phyloP scores from a whole-genome alignment of 2,113 vertebrate species.

The Triplophysa siluroides region DNA sequence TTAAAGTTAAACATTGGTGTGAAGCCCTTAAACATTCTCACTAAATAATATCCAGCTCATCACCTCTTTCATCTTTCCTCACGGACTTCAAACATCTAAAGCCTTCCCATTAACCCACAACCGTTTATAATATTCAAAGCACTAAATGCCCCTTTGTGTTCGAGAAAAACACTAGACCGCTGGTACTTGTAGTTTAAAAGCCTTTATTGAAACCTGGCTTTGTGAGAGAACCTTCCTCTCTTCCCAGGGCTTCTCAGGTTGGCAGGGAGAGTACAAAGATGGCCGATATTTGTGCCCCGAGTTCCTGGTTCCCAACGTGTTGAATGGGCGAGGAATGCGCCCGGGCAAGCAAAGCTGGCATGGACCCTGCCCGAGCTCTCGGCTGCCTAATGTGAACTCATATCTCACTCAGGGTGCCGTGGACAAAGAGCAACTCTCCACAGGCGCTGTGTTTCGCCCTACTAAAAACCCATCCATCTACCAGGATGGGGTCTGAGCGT shows the following conservation, averaged over 20 bases:
- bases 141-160: constrained; percentile 34
- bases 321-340: constrained; percentile 52
- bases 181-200: constrained; percentile 32
- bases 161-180: constrained; percentile 17
- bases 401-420: constrained; percentile 48
- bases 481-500: constrained; percentile 45
- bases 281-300: constrained; percentile 36
- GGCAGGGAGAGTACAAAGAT: not conserved
- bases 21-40: not conserved
- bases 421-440: constrained; percentile 53
- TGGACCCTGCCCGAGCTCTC: constrained; percentile 15
- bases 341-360: constrained; percentile 50
- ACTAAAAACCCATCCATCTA: constrained; percentile 49
- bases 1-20: not conserved
- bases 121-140: constrained; percentile 18
- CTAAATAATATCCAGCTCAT: not conserved
- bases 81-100: not conserved
- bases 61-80: not conserved
- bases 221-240: constrained; percentile 24
- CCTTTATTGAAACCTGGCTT: constrained; percentile 33
- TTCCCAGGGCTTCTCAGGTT: constrained; percentile 1
- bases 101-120: constrained; percentile 7
- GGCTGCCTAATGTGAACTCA: constrained; percentile 48
- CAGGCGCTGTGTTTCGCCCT: constrained; percentile 35
- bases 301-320: constrained; percentile 50